A percentile compares a stretch with the other conserved stretches of the same genome.
Conservation (phyloP, 30 jellyfish, hydroid and myxozoan species). For the Phacellophora camtschatica region DNA sequence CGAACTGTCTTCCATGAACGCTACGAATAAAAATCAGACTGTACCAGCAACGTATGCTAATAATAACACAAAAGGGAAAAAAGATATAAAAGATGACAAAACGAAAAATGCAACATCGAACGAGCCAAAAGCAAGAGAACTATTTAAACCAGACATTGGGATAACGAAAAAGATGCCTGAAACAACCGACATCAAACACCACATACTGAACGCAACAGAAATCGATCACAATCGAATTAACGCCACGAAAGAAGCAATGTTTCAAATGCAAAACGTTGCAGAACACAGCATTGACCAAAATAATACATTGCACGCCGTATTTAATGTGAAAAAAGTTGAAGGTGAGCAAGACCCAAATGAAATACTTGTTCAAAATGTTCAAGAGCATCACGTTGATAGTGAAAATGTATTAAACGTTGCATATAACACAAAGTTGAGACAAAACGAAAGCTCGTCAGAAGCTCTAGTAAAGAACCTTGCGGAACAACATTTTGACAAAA, state of each 20-base stretch:
- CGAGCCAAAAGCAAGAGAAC: neutral
- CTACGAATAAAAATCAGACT: neutral
- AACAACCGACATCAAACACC: slow-evolving; percentile 50
- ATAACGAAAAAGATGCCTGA: slow-evolving; percentile 38
- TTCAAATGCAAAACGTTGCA: neutral
- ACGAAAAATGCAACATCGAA: neutral
- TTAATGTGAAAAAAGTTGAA: neutral
- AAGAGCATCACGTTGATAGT: neutral
- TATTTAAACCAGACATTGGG: slow-evolving; percentile 39
- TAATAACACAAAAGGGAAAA: neutral
- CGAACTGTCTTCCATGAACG: neutral
- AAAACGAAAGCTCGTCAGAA: neutral
- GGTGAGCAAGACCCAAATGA: neutral
- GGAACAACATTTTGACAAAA: neutral
- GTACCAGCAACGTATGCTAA: neutral
- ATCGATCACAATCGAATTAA: neutral
- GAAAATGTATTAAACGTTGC: neutral
- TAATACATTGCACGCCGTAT: slow-evolving; percentile 26
- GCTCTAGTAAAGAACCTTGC: slow-evolving; percentile 12
- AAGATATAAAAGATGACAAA: neutral
- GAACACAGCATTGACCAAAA: slow-evolving; percentile 19
- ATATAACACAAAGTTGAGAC: neutral
- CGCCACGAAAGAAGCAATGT: neutral
- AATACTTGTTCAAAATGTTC: neutral
- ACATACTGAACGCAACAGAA: neutral